These are phyloP conservation scores for Oxyscelio sp. DNA, from an alignment of 2,888 invertebrate genomes.

Conservation along the genomic window DNA sequence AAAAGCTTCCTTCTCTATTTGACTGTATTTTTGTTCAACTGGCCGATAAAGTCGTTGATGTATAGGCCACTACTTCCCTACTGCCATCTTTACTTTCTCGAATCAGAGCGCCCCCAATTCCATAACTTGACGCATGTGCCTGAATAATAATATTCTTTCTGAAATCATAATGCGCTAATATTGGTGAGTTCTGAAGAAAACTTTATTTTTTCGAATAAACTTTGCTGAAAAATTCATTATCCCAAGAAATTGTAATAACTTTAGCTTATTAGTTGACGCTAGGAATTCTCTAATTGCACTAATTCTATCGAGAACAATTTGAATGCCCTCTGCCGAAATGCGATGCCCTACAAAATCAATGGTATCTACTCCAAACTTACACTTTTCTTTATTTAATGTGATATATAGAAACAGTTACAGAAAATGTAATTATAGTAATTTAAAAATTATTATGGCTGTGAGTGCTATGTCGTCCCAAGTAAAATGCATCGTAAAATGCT, in stretches of 20 bases:
- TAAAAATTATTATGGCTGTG: too few species aligned
- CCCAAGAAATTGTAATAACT: slow-evolving; percentile 74
- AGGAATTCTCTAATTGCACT: slow-evolving; percentile 69
- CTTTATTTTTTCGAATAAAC: slow-evolving; percentile 78
- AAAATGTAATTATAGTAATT: too few species aligned
- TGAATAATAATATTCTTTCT: slow-evolving; percentile 65
- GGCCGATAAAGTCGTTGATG: too few species aligned
- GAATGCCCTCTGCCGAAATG: slow-evolving; percentile 72
- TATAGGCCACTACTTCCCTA: too few species aligned
- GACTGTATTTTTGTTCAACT: too few species aligned
- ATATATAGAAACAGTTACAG: too few species aligned
- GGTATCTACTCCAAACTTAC: slow-evolving; percentile 74
- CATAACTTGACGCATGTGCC: too few species aligned
- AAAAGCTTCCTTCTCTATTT: too few species aligned
- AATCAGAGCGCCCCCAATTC: too few species aligned
- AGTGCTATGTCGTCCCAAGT: too few species aligned
- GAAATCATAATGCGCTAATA: slow-evolving; percentile 81
- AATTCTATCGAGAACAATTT: slow-evolving; percentile 71
- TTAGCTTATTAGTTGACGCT: slow-evolving; percentile 72
- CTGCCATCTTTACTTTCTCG: too few species aligned
- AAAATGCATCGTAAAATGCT: too few species aligned
- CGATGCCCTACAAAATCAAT: slow-evolving; percentile 79
- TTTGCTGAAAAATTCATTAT: slow-evolving; percentile 75
- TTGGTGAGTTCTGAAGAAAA: slow-evolving; percentile 78
- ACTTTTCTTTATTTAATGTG: slow-evolving; percentile 80